These are phyloP conservation scores for Heliothis subflexa DNA, from an alignment of 1,140 invertebrate species.

Conservation along the genomic window DNA sequence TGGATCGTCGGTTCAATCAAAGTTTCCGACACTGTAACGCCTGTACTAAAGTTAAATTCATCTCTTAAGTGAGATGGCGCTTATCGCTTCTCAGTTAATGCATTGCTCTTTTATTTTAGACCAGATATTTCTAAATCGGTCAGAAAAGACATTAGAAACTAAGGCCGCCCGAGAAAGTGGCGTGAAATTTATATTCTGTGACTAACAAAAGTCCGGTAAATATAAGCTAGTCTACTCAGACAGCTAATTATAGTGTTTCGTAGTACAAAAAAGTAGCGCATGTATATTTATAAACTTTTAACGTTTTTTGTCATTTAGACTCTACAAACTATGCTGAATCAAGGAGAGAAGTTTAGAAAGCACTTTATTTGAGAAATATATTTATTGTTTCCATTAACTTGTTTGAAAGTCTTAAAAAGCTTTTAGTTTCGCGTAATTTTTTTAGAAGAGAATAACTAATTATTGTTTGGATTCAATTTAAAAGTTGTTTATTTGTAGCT, in stretches of 20 bases:
- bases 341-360: too few relatives aligned
- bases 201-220: slow-evolving; percentile 21
- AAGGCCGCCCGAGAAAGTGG: neutral
- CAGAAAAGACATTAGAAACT: neutral
- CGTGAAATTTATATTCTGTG: slow-evolving; percentile 4
- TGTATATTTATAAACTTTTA: slow-evolving; percentile 2
- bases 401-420: neutral
- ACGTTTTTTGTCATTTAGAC: too few relatives aligned
- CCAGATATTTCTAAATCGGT: neutral
- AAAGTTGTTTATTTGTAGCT: too few relatives aligned
- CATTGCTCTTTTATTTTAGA: neutral
- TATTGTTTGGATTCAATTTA: too few relatives aligned
- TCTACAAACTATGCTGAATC: too few relatives aligned
- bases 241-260: slow-evolving; percentile 17
- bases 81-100: neutral
- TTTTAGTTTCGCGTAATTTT: neutral
- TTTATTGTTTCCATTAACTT: slow-evolving; percentile 1
- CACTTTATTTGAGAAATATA: neutral
- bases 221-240: slow-evolving; percentile 8
- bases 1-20: slow-evolving; percentile 3
- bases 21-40: neutral
- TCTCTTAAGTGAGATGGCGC: neutral
- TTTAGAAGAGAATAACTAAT: neutral
- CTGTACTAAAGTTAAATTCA: slow-evolving; percentile 14
- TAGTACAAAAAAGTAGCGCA: slow-evolving; percentile 31